phyloP scores from a whole-genome alignment of 35 echinoderm and acorn worm genomes.

The Apostichopus californicus region DNA sequence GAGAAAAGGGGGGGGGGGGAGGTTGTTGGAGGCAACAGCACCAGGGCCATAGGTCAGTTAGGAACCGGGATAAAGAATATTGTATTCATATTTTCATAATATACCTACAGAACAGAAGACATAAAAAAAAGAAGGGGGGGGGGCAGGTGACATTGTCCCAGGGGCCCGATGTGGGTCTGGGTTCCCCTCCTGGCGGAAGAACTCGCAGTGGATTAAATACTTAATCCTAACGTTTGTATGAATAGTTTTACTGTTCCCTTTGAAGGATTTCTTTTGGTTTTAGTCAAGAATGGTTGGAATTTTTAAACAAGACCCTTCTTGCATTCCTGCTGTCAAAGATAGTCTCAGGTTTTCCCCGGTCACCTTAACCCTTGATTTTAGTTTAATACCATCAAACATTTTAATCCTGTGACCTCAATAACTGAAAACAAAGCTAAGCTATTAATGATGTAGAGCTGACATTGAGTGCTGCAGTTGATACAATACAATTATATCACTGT shows the following conservation, averaged over 20 bases:
- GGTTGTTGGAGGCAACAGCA: too few species aligned
- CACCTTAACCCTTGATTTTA: neutral
- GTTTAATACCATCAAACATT: neutral
- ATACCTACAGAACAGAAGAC: too few species aligned
- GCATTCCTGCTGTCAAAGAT: constrained; percentile 21
- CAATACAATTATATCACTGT: neutral
- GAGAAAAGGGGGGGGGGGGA: too few species aligned
- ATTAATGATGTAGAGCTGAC: neutral
- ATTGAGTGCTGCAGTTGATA: neutral
- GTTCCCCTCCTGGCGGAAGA: too few species aligned
- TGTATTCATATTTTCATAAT: too few species aligned
- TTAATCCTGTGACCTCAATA: neutral
- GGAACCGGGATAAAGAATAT: too few species aligned
- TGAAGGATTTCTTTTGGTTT: neutral
- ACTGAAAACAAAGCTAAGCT: neutral
- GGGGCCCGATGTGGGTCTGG: too few species aligned
- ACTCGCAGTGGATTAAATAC: too few species aligned
- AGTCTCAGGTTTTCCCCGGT: neutral
- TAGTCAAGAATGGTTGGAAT: constrained; percentile 24
- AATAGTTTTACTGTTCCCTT: neutral
- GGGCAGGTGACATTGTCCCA: too few species aligned
- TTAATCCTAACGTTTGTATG: too few species aligned
- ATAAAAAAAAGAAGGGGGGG: too few species aligned
- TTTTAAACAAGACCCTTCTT: constrained; percentile 15
- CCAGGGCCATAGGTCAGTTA: too few species aligned